Evolutionary conservation across 2,113 vertebrate species (phyloP), one percentile per base, ranked within the genome.

Genomic region (Colistium nudipinnis): DNA sequence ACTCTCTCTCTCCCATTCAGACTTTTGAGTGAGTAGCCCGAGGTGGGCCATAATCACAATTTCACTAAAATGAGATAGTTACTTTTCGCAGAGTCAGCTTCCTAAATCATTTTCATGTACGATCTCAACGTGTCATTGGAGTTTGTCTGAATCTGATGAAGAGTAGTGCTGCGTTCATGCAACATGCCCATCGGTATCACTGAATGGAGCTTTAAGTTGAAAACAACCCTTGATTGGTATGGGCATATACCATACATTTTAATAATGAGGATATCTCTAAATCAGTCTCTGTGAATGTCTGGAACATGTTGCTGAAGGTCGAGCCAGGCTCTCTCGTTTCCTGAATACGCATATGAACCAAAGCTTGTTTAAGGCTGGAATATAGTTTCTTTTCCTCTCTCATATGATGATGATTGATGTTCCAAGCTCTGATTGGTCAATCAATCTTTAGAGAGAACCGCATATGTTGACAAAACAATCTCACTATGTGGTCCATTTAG

Each of bases 61-160:
- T 78, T 57, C 71, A 20, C 49, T 62, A 54, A 78, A 57, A 83
- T 67, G 76, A 80, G 71, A 78, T 74, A 71, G 76, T 80, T 78
- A 62, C 68, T 76, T 71, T 74, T 33, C 64, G 74, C 66, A 48
- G 73, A 81, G 56, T 81, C 41, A 54, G 61, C 61, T 70, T 61
- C 43, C 30, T 24, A 25, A 69, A 74, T 71, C 45, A 66, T 67
- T 71, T 54, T 62, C 36, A 47, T 63, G 59, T 63, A 55, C 62
- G 55, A 72, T 76, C 56, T 35, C 33, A 54, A 51, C 1, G 4
- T 52, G 67, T 28, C 76, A 66, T 69, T 52, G 45, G 35, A 71
- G 39, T 65, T 57, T 33, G 48, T 61, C 67, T 62, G 69, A 61
- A 62, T 73, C 41, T 69, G 62, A 76, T 76, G 72, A 66, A 6